phyloP scores from a whole-genome alignment of 1,140 invertebrate species.

The Listronotus oregonensis region DNA sequence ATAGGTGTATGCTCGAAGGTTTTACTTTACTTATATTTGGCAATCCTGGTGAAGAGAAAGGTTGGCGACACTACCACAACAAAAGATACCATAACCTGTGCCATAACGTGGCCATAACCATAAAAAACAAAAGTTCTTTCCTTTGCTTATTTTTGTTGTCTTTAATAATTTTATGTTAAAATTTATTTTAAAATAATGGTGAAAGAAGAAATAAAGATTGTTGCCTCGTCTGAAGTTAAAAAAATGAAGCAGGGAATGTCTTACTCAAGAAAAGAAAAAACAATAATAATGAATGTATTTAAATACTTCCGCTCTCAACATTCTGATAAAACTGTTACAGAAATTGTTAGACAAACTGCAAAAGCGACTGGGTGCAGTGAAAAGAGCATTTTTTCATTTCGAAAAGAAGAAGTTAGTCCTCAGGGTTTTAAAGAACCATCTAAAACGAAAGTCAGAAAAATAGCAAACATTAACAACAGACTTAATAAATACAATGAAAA shows the following conservation, averaged over 20 bases:
- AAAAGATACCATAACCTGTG: too few species aligned
- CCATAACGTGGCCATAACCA: too few species aligned
- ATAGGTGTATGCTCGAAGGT: too few species aligned
- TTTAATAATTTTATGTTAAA: too few species aligned
- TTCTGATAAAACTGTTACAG: constrained; percentile 50
- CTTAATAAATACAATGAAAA: constrained; percentile 50
- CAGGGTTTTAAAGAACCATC: constrained; percentile 51
- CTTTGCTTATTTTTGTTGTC: too few species aligned
- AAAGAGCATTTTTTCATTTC: constrained; percentile 52
- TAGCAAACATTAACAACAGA: constrained; percentile 51
- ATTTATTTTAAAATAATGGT: too few species aligned
- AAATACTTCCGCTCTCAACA: constrained; percentile 49
- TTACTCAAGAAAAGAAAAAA: constrained; percentile 52
- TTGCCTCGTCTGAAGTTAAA: constrained; percentile 36
- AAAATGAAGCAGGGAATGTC: constrained; percentile 55
- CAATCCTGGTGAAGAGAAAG: too few species aligned
- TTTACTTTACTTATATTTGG: too few species aligned
- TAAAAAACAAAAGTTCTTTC: too few species aligned
- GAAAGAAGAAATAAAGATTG: background rate
- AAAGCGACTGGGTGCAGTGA: constrained; percentile 53
- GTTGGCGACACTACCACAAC: too few species aligned
- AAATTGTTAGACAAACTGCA: constrained; percentile 47
- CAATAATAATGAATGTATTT: constrained; percentile 52
- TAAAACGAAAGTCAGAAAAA: constrained; percentile 49
- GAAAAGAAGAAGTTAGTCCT: constrained; percentile 50